Base-by-base conservation (phyloP, 2,797 vertebrate genomes). In the Cryptoprocta ferox region DNA sequence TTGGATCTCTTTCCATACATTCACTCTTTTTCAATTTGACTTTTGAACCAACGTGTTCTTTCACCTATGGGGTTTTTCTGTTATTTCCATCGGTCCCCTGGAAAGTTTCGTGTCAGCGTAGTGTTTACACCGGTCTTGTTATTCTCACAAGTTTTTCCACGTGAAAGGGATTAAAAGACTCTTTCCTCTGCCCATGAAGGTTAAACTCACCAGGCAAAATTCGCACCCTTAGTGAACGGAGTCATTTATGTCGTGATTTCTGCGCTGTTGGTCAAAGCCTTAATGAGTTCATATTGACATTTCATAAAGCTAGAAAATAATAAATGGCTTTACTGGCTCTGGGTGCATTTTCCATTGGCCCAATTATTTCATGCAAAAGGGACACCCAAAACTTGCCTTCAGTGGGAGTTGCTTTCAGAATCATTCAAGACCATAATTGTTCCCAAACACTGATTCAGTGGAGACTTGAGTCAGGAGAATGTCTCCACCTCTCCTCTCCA, bases 161-260 rank as follows among this genome's bases (percentile, higher is more conserved):
- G 4, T 15, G 8, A 30, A 73, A 68, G 70, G 8, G 16, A 42
- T 37, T 16, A n/a, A 53, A 82, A 42, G 53, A 35, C 1, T 65
- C 14, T n/a, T 96, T 83, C 80, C 56, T 94, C 81, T 87, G 89
- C 73, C 63, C 5, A 1, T 37, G 68, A 92, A 95, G 84, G 71
- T 85, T 75, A 84, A 94, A 87, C 14, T 68, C 37, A 26, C 16
- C 0, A 19, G 48, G 14, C 48, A 70, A 56, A 93, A 80, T 4
- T 76, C 59, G 83, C n/a, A 48, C 81, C n/a, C 1, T 37, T 15
- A 19, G 28, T 45, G 39, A 18, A n/a, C 4, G 66, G 18, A 71
- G 32, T 32, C 59, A 92, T 68, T 76, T 78, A 30, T 37, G 3
- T 91, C 26, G n/a, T n/a, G n/a, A 89, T 75, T 80, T 95, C 75